Evolutionary conservation across 2,113 vertebrate genomes (phyloP).

Genomic region (Ranitomeya variabilis): DNA sequence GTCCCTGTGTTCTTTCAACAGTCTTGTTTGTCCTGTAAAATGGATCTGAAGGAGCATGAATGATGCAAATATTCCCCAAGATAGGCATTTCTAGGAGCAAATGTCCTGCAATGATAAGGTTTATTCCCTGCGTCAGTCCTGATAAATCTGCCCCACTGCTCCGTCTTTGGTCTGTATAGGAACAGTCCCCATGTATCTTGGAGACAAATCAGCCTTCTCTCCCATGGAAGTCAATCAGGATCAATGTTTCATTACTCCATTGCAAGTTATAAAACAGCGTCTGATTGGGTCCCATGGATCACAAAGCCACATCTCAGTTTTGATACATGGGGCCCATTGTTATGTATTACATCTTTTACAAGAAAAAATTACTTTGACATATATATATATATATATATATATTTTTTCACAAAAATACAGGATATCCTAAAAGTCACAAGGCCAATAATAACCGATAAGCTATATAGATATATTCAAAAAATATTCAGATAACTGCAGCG

Average conservation of each 20-base stretch:
- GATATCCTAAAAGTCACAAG: slow-evolving; percentile 38
- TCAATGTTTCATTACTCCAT: background rate
- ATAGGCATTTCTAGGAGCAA: background rate
- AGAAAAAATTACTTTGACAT: slow-evolving; percentile 2
- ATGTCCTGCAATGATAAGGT: background rate
- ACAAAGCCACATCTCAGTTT: background rate
- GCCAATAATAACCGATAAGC: slow-evolving; percentile 4
- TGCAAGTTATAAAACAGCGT: background rate
- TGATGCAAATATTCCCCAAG: no score
- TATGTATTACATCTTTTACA: background rate
- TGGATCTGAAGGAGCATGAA: no score
- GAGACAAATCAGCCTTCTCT: background rate
- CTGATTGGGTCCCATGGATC: background rate
- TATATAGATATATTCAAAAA: slow-evolving; percentile 9
- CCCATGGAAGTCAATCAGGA: background rate
- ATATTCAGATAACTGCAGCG: background rate
- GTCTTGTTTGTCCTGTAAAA: no score
- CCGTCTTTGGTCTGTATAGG: slow-evolving; percentile 28
- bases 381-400: slow-evolving; percentile 24
- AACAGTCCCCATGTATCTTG: background rate
- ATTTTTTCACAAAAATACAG: slow-evolving; percentile 43
- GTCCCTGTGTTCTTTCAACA: no score
- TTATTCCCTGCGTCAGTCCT: background rate
- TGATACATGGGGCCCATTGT: background rate
- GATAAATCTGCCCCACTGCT: background rate